Base-by-base conservation (phyloP, 2,888 invertebrate genomes). In the Dione juno region DNA sequence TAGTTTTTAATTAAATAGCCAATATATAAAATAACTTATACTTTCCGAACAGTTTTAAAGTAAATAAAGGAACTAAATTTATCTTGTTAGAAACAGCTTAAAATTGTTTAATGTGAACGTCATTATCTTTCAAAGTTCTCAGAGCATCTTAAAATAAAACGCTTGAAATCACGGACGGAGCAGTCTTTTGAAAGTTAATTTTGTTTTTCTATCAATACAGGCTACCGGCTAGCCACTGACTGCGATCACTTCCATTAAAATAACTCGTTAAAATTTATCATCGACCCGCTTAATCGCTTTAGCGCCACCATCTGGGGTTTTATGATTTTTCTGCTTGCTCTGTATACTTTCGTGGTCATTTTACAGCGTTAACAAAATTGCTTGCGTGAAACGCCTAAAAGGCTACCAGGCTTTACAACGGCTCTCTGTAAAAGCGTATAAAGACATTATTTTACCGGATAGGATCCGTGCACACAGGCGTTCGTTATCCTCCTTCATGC, bases 231-330 rank as follows among this genome's bases (percentile, higher is more conserved):
- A 85, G 90, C 92, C 92, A 87, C 91, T 89, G 90, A 90, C 89
- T 90, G 89, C 88, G 92, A 93, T 93, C 90, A 90, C 90, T 88
- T 88, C 92, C 92, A 91, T 93, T 93, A 92, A 93, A 92, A 93
- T 93, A 92, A 92, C 92, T 93, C 92, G 92, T 93, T 93, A 93
- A 93, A 93, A 93, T 93, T 92, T 93, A 93, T 93, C 92, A 92
- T 93, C 92, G 90, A 89, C 88, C 91, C 90, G 92, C 89, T 92
- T 92, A 93, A 92, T 93, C 91, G 92, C 88, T 92, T 92, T 92
- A 92, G 88, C 91, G 87, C 90, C 90, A 91, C 89, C 92, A 93
- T 93, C 93, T 93, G 92, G 91, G 90, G 86, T 92, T 93, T 93
- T 92, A 93, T 92, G 92, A 92, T 93, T 92, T 92, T 93, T 92